Conservation (phyloP, 2,113 vertebrate genomes). For the Sapajus apella region DNA sequence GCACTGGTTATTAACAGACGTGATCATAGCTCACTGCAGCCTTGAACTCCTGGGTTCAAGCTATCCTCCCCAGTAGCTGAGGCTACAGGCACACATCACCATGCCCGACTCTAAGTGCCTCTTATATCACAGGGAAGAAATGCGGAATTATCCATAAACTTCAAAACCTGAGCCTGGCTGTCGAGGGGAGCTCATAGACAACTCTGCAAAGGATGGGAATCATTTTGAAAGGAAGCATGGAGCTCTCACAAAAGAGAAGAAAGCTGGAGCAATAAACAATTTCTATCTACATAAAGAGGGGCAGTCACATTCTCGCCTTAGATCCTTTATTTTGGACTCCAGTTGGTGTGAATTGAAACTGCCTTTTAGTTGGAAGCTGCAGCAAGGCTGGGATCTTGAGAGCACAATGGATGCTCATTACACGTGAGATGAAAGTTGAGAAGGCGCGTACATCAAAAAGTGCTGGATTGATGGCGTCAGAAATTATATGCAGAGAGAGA, state of each 20-base stretch:
- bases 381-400: not conserved
- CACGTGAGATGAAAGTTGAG: not conserved
- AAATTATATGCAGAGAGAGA: not conserved
- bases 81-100: not conserved
- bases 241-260: not conserved
- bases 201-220: not conserved
- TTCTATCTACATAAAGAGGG: not conserved
- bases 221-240: not conserved
- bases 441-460: not conserved
- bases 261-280: not conserved
- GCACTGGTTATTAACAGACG: not conserved
- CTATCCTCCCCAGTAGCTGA: not conserved
- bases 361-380: not conserved
- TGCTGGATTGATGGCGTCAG: not conserved
- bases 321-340: not conserved
- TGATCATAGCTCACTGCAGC: not conserved
- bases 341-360: not conserved
- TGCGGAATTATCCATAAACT: not conserved
- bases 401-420: too few relatives aligned
- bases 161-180: not conserved
- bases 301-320: not conserved
- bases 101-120: not conserved
- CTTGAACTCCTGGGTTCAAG: not conserved
- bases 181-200: not conserved
- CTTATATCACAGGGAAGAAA: not conserved